phyloP scores from a whole-genome alignment of 2,888 invertebrate genomes.

The Lepidochrysops patricia region DNA sequence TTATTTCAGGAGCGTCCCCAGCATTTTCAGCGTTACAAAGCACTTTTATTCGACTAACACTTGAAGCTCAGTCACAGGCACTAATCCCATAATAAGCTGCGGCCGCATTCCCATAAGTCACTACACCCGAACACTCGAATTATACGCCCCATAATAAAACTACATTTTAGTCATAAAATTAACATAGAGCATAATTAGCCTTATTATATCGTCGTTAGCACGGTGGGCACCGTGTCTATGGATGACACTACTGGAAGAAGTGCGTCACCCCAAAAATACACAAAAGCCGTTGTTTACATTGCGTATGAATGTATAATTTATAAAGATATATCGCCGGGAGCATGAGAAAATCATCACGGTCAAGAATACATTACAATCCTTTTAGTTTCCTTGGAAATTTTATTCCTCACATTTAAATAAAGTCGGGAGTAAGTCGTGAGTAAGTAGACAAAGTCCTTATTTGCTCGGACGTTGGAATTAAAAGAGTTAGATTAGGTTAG shows the following conservation, averaged over 20 bases:
- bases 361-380: conserved; percentile 40
- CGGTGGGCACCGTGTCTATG: conserved; percentile 45
- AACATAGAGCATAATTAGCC: conserved; percentile 65
- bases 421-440: too few species aligned
- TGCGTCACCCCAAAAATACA: conserved; percentile 22
- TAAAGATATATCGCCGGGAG: conserved; percentile 55
- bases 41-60: conserved; percentile 9
- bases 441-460: background rate
- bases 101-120: conserved; percentile 51
- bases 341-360: conserved; percentile 57
- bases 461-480: too few species aligned
- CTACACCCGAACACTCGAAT: conserved; percentile 37
- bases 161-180: conserved; percentile 54
- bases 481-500: too few species aligned
- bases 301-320: conserved; percentile 69
- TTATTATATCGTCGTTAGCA: conserved; percentile 63
- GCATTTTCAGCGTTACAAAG: background rate
- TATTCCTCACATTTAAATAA: background rate
- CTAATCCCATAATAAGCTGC: conserved; percentile 44
- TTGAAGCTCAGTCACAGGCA: conserved; percentile 28
- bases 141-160: conserved; percentile 52
- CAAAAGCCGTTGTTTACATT: conserved; percentile 67
- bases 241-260: conserved; percentile 36
- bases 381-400: background rate
- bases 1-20: conserved; percentile 8